Base-by-base conservation (phyloP, 37 sponge, comb jelly and placozoan species). In the Dysidea cf. avara region DNA sequence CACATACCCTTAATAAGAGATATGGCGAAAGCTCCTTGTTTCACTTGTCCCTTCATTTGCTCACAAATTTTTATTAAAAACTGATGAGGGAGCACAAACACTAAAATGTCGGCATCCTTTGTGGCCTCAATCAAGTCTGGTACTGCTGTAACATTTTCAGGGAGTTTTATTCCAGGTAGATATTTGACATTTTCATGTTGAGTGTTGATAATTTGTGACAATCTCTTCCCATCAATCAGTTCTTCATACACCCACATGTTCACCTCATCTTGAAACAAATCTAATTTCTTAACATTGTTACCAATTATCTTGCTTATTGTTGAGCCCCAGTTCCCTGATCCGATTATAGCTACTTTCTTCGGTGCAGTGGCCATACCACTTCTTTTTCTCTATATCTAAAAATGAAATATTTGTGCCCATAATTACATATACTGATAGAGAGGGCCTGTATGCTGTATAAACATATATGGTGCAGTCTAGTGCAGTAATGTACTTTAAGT, bases 1-100 rank as follows among this genome's bases (percentile, higher is more conserved):
- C n/a, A n/a, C n/a, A n/a, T n/a, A n/a, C n/a, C n/a, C n/a, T 97
- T 97, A 32, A 97, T 94, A 28, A 94, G 91, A 3, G 97, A 97
- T n/a, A 94, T 76, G 53, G 86, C 92, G 43, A 84, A 81, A 7
- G 87, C 97, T 14, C 79, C 94, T 7, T 60, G 48, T 53, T 84
- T 90, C 17, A 97, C 25, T 24, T 62, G 31, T 26, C 71, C 86
- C 40, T 90, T 86, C n/a, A 97, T 64, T 72, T 86, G 72, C 2
- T 59, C 61, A 69, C 97, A 97, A 25, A 93, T 56, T 30, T 81
- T 69, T 64, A 39, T n/a, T 18, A 97, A 90, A 69, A 97, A 97
- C 94, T 96, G 98, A 60, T 97, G 98, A 30, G 98, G 98, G 13
- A 97, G 61, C 5, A 97, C 98, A 80, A 94, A 94, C 25, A 97